These are phyloP conservation scores for Cotesia congregata DNA, from an alignment of 2,888 invertebrate species.

Conservation along the genomic window DNA sequence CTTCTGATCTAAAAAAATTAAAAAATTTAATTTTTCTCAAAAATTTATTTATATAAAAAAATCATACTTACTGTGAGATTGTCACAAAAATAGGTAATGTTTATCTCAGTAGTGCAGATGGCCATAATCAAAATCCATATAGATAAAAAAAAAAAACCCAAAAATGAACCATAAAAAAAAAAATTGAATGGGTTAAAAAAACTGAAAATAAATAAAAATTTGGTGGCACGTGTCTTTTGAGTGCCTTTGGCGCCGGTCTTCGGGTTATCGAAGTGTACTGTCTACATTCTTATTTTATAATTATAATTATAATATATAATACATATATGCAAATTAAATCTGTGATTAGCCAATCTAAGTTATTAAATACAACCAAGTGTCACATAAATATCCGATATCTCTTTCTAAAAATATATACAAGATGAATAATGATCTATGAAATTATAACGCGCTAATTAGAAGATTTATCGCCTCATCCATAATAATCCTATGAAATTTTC, in stretches of 20 bases:
- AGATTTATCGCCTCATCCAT: background rate
- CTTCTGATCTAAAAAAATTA: too few species aligned
- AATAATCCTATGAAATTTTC: background rate
- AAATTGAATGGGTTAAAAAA: too few species aligned
- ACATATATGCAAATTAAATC: background rate
- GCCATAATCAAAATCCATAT: too few species aligned
- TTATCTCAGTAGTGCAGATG: too few species aligned
- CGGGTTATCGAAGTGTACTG: background rate
- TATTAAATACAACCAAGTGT: background rate
- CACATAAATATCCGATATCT: background rate
- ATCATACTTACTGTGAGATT: too few species aligned
- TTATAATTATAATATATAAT: background rate
- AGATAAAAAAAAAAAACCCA: too few species aligned
- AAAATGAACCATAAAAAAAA: too few species aligned
- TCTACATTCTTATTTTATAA: background rate
- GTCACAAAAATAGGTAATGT: too few species aligned
- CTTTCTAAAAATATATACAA: background rate
- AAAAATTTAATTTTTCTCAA: too few species aligned
- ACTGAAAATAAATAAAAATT: background rate
- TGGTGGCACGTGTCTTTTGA: background rate
- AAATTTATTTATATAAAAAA: too few species aligned
- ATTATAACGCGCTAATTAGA: background rate
- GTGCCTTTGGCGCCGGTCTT: background rate
- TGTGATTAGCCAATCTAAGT: background rate
- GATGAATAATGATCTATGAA: background rate